A percentile compares a stretch with the other conserved stretches of the same genome.
Evolutionary conservation across 2,113 vertebrate species (phyloP).

Genomic region (Ifrita kowaldi): DNA sequence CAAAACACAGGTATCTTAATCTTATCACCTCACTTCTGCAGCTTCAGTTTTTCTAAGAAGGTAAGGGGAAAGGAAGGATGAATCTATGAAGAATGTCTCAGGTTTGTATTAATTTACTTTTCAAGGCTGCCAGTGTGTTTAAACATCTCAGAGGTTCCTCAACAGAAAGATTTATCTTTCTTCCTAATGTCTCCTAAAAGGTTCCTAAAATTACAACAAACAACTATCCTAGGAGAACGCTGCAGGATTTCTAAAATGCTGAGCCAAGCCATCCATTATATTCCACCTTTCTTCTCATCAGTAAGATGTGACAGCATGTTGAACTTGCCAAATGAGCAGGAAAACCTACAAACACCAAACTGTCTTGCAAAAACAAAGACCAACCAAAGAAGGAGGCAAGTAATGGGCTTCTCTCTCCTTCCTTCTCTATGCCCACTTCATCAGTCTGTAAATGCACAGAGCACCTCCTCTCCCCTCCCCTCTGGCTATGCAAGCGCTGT

Average conservation of each 20-base stretch:
- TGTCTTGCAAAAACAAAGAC: neutral
- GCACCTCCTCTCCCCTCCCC: neutral
- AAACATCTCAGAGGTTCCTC: neutral
- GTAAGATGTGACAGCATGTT: neutral
- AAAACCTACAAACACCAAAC: neutral
- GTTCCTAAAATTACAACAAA: neutral
- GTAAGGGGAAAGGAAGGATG: neutral
- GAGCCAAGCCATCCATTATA: neutral
- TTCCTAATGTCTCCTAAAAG: neutral
- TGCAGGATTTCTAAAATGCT: neutral
- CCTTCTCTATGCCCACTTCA: neutral
- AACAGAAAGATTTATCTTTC: neutral
- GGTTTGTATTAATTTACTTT: neutral
- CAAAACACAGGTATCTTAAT: neutral
- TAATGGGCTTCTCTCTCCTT: neutral
- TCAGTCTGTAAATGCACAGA: neutral
- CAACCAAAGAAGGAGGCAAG: neutral
- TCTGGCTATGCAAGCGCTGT: neutral
- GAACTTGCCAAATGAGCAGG: neutral
- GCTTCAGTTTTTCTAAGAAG: neutral
- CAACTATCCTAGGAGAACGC: neutral
- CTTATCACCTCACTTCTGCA: neutral
- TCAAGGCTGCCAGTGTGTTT: neutral
- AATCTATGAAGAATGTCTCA: neutral
- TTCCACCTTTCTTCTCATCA: neutral